Conservation (phyloP, 2,113 vertebrate species). For the Psilopogon haemacephalus region DNA sequence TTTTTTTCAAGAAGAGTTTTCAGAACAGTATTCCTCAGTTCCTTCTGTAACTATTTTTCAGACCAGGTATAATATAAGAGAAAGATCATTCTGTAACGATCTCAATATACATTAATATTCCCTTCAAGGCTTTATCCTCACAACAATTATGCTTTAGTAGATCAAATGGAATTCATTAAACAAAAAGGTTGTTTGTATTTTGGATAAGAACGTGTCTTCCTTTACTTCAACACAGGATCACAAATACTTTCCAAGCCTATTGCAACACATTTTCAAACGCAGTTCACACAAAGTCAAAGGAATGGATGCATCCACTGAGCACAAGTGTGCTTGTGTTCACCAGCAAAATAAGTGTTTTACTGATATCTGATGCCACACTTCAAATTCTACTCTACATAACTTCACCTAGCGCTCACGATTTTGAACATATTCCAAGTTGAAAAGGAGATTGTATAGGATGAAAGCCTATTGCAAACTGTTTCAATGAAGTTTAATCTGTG, state of each 20-base stretch:
- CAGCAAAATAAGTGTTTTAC: neutral
- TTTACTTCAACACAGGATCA: neutral
- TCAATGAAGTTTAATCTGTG: neutral
- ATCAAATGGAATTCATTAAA: constrained; percentile 11
- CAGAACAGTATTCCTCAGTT: neutral
- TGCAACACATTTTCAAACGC: neutral
- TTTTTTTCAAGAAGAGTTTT: neutral
- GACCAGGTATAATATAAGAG: neutral
- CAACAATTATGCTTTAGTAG: neutral
- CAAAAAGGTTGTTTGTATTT: neutral
- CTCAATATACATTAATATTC: constrained; percentile 17
- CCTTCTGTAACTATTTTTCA: neutral
- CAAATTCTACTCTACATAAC: neutral
- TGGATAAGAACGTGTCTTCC: neutral
- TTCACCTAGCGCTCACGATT: neutral
- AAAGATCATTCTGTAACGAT: constrained; percentile 8
- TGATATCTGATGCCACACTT: neutral
- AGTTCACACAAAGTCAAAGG: neutral
- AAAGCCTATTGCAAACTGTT: neutral
- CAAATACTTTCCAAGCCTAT: neutral
- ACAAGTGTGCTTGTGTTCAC: accelerated
- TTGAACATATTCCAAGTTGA: neutral
- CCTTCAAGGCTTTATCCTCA: neutral
- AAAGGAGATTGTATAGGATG: neutral
- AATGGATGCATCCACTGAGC: neutral